Evolutionary conservation across 2,797 vertebrate species (phyloP).

Genomic region (Todus mexicanus): DNA sequence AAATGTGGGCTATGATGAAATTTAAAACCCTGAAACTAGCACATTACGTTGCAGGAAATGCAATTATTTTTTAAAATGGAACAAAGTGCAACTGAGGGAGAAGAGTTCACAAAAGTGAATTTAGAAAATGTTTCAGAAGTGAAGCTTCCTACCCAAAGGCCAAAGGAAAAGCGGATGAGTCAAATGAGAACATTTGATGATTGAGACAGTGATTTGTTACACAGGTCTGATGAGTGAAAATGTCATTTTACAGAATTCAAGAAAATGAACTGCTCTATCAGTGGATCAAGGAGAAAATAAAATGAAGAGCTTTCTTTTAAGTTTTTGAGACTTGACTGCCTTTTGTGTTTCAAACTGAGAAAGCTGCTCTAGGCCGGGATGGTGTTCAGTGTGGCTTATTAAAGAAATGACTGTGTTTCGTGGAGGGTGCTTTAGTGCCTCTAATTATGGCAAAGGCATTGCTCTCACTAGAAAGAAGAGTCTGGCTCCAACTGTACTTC

Average conservation of each 20-base stretch:
- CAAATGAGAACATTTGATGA: constrained; percentile 16
- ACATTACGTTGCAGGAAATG: constrained; percentile 40
- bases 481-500: constrained; percentile 40
- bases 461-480: constrained; percentile 5
- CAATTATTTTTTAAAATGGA: constrained; percentile 27
- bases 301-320: constrained; percentile 57
- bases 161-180: constrained; percentile 13
- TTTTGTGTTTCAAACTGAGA: constrained; percentile 48
- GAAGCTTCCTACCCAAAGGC: constrained; percentile 39
- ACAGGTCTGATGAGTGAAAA: constrained; percentile 47
- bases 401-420: constrained; percentile 34
- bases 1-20: neutral
- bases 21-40: neutral
- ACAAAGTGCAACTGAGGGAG: neutral
- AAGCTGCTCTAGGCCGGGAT: constrained; percentile 18
- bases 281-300: constrained; percentile 49
- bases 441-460: constrained; percentile 36
- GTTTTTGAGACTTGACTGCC: constrained; percentile 43
- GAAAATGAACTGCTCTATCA: constrained; percentile 44
- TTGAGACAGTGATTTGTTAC: constrained; percentile 47
- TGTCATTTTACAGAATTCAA: constrained; percentile 32
- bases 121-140: constrained; percentile 47
- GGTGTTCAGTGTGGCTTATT: constrained; percentile 27
- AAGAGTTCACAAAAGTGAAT: constrained; percentile 42
- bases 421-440: neutral